These are phyloP conservation scores for Perca schrenkii DNA, from an alignment of 2,113 vertebrate species.

Conservation along the genomic window DNA sequence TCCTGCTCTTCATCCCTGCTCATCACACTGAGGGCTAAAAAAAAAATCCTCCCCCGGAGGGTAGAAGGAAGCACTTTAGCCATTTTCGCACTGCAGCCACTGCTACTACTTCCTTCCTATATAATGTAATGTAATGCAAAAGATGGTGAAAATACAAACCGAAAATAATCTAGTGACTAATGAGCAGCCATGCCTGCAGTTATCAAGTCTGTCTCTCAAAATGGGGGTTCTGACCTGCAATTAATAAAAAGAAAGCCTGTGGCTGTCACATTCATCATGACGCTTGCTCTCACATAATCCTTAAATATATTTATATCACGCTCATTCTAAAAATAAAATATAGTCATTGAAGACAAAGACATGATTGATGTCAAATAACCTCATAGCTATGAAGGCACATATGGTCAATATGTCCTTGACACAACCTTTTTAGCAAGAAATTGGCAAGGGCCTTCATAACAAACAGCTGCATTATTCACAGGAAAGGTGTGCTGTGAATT, in stretches of 20 bases:
- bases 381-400: constrained; percentile 44
- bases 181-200: constrained; percentile 32
- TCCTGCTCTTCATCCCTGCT: constrained; percentile 75
- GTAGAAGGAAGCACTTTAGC: constrained; percentile 22
- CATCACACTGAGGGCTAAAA: constrained; percentile 60
- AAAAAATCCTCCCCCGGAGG: constrained; percentile 33
- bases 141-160: constrained; percentile 16
- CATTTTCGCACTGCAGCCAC: constrained; percentile 4
- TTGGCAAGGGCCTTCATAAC: constrained; percentile 48
- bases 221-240: constrained; percentile 67
- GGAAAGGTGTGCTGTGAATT: constrained; percentile 52
- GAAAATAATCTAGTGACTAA: constrained; percentile 39
- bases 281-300: constrained; percentile 19
- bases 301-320: constrained; percentile 38
- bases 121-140: neutral
- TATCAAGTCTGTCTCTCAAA: constrained; percentile 49
- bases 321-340: constrained; percentile 35
- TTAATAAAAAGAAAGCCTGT: constrained; percentile 58
- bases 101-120: neutral
- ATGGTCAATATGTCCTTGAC: constrained; percentile 69
- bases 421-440: constrained; percentile 58
- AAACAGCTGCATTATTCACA: constrained; percentile 60
- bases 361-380: constrained; percentile 44
- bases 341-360: constrained; percentile 30
- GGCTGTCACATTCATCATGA: constrained; percentile 49